A percentile compares a stretch with the other conserved stretches of the same genome.
Conservation (phyloP, 1,140 invertebrate species). For the Cotesia chilonis region DNA sequence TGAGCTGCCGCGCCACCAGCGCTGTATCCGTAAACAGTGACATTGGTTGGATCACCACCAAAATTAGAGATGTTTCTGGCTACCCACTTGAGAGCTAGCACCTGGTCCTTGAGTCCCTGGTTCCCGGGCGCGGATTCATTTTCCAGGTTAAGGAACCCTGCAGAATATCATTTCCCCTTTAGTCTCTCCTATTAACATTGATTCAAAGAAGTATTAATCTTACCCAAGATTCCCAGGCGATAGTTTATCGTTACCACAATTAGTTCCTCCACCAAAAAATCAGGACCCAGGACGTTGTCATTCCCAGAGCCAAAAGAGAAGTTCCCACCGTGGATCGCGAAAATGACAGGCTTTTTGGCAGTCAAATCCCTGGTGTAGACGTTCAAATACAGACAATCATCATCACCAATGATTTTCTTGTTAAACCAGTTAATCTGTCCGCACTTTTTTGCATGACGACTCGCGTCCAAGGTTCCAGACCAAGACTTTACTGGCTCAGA, state of each 20-base stretch:
- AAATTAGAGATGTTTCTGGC: slow-evolving; percentile 71
- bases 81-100: slow-evolving; percentile 71
- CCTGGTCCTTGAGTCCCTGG: slow-evolving; percentile 68
- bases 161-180: neutral
- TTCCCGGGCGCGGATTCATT: slow-evolving; percentile 59
- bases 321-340: slow-evolving; percentile 71
- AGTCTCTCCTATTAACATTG: neutral
- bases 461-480: slow-evolving; percentile 67
- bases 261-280: slow-evolving; percentile 67
- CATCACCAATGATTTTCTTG: slow-evolving; percentile 50
- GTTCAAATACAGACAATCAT: slow-evolving; percentile 87
- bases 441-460: slow-evolving; percentile 65
- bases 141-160: slow-evolving; percentile 53
- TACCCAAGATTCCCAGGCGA: slow-evolving; percentile 66
- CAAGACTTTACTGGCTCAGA: slow-evolving; percentile 68
- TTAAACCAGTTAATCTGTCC: slow-evolving; percentile 51
- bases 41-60: slow-evolving; percentile 70
- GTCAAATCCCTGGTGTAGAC: slow-evolving; percentile 73
- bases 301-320: slow-evolving; percentile 65
- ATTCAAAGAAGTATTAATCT: neutral
- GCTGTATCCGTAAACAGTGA: slow-evolving; percentile 75
- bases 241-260: slow-evolving; percentile 71
- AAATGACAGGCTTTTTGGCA: slow-evolving; percentile 59
- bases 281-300: slow-evolving; percentile 56
- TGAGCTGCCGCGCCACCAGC: slow-evolving; percentile 65